These are phyloP conservation scores for Gymnoscopelus braueri DNA, from an alignment of 2,797 vertebrate species.

Conservation along the genomic window DNA sequence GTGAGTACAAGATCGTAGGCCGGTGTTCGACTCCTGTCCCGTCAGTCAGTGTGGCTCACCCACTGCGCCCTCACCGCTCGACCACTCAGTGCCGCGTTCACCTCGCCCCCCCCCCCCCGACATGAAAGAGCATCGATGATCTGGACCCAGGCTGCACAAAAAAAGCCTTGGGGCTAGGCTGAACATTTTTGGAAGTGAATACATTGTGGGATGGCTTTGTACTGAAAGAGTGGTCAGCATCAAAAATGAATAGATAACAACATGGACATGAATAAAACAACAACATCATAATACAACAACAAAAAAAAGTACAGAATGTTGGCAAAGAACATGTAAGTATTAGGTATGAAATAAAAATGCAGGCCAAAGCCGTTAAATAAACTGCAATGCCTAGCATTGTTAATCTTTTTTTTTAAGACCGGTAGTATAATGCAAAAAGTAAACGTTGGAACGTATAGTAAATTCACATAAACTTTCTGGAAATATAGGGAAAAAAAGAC, in stretches of 20 bases:
- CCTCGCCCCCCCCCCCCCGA: constrained; percentile 52
- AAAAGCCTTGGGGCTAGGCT: constrained; percentile 58
- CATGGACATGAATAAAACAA: too few species aligned
- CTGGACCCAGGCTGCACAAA: constrained; percentile 54
- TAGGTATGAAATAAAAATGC: too few species aligned
- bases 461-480: constrained; percentile 25
- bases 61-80: constrained; percentile 66
- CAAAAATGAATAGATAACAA: too few species aligned
- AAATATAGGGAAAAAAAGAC: constrained; percentile 26
- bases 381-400: too few species aligned
- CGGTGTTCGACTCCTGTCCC: constrained; percentile 72
- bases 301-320: too few species aligned
- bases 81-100: constrained; percentile 72
- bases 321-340: too few species aligned
- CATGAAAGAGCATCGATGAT: constrained; percentile 71
- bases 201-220: constrained; percentile 42
- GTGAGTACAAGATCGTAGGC: constrained; percentile 64
- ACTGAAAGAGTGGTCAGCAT: background rate
- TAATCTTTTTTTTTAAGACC: too few species aligned
- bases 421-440: background rate
- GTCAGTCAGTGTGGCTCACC: constrained; percentile 72
- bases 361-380: too few species aligned
- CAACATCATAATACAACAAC: too few species aligned
- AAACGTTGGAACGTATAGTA: background rate
- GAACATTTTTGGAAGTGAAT: constrained; percentile 57